phyloP scores from a whole-genome alignment of 2,888 invertebrate species.

The Spodoptera exigua region DNA sequence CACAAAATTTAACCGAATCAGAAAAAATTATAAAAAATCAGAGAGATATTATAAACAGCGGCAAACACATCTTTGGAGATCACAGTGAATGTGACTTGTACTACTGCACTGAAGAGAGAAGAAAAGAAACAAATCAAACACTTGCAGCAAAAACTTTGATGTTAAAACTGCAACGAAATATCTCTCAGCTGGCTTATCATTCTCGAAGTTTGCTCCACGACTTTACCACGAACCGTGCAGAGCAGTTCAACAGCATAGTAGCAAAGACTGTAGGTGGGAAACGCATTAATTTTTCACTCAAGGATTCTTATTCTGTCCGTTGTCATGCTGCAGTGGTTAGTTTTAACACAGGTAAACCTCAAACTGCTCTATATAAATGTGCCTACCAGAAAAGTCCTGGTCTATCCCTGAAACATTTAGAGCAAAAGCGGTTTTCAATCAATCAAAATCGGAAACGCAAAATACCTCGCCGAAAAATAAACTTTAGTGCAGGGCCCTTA shows the following conservation, averaged over 20 bases:
- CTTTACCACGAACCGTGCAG: background rate
- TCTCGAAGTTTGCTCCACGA: background rate
- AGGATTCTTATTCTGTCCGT: background rate
- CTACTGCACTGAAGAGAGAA: constrained; percentile 2
- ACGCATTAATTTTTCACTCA: too few species aligned
- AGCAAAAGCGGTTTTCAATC: constrained; percentile 1
- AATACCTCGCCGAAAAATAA: constrained; percentile 4
- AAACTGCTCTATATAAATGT: background rate
- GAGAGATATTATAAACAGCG: constrained; percentile 1
- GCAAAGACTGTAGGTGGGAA: constrained; percentile 1
- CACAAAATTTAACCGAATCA: background rate
- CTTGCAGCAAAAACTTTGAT: constrained; percentile 1
- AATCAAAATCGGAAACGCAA: too few species aligned
- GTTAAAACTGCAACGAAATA: constrained; percentile 4
- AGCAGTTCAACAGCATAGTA: constrained; percentile 3
- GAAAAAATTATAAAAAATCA: background rate
- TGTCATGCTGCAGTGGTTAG: constrained; percentile 2
- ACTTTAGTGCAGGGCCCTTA: background rate
- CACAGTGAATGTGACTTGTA: constrained; percentile 1
- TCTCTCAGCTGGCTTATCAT: constrained; percentile 1
- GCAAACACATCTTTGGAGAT: constrained; percentile 4
- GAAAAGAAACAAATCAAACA: background rate
- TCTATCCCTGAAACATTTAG: background rate
- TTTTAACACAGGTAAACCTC: constrained; percentile 2
- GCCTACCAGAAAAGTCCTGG: constrained; percentile 2